These are phyloP conservation scores for Phacellophora camtschatica DNA, from an alignment of 30 jellyfish, hydroid and myxozoan genomes.

Conservation along the genomic window DNA sequence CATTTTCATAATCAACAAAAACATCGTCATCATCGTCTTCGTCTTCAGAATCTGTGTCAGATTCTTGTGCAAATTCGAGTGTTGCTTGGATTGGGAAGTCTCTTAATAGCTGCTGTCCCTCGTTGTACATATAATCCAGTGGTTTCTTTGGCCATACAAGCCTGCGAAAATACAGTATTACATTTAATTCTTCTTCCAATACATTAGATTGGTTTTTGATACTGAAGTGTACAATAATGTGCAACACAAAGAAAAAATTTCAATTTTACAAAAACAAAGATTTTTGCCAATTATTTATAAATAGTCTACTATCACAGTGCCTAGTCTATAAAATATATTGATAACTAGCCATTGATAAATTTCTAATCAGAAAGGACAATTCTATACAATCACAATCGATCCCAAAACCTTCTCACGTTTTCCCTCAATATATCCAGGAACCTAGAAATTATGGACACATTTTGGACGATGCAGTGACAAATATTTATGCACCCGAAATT, in stretches of 20 bases:
- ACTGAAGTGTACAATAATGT: background rate
- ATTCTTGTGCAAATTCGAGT: constrained; percentile 41
- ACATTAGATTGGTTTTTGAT: background rate
- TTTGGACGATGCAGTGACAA: too few relatives aligned
- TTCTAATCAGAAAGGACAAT: too few relatives aligned
- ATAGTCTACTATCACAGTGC: too few relatives aligned
- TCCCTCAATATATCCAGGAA: too few relatives aligned
- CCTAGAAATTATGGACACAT: too few relatives aligned
- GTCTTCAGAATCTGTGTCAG: constrained; percentile 44
- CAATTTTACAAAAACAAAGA: too few relatives aligned
- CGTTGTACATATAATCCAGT: constrained; percentile 64
- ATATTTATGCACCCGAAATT: too few relatives aligned
- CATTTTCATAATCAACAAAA: background rate
- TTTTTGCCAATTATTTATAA: too few relatives aligned
- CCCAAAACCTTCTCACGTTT: too few relatives aligned
- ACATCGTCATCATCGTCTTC: constrained; percentile 41
- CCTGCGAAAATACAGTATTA: background rate
- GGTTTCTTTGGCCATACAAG: constrained; percentile 77
- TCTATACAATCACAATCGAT: too few relatives aligned
- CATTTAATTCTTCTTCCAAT: background rate
- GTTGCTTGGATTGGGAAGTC: constrained; percentile 86
- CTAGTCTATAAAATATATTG: too few relatives aligned
- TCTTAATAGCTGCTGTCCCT: constrained; percentile 48
- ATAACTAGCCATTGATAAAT: too few relatives aligned
- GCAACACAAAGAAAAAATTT: background rate